Evolutionary conservation across 2,113 vertebrate genomes (phyloP), one percentile per base, ranked within the genome.

Genomic region (human): DNA sequence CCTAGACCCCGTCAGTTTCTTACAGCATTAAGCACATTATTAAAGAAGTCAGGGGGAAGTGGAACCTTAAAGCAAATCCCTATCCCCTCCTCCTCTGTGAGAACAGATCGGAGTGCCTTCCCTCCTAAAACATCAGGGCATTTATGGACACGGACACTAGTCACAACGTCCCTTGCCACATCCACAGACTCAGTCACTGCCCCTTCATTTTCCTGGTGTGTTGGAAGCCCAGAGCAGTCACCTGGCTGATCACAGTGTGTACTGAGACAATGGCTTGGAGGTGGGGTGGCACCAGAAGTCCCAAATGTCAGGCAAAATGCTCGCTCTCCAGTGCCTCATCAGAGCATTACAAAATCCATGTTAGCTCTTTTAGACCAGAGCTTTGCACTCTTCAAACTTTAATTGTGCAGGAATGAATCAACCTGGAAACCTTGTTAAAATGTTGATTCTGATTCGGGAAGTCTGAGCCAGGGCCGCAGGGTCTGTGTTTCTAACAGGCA

Each of bases 301-400:
- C 30, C 2, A 4, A 45, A 3, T 4, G 20, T 27, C 48, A 43
- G n/a, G 16, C 32, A 17, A 73, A 32, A 48, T 4, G 32, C 50
- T 32, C 0, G 0, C 3, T 11, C 25, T 43, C 73, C 1, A 27
- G 6, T 12, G 35, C 70, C 64, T 38, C 50, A 0, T 35, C 43
- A 64, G 27, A 64, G 61, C 61, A 14, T 73, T 57, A 22, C 1
- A 13, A n/a, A 80, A 48, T 3, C 20, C 75, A 23, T 1, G 4
- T 30, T 6, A 35, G n/a, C 16, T 45, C 80, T 68, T 64, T 40
- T 1, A 70, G 32, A 55, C 5, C 72, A 2, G 25, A 0, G 45
- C 35, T 86, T 55, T 48, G 3, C 0, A 23, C 16, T 66, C 73
- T 80, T 68, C 55, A 8, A 30, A 30, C 50, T 55, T 12, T 4